Conservation (phyloP, 2,113 vertebrate genomes). For the Bubo bubo region DNA sequence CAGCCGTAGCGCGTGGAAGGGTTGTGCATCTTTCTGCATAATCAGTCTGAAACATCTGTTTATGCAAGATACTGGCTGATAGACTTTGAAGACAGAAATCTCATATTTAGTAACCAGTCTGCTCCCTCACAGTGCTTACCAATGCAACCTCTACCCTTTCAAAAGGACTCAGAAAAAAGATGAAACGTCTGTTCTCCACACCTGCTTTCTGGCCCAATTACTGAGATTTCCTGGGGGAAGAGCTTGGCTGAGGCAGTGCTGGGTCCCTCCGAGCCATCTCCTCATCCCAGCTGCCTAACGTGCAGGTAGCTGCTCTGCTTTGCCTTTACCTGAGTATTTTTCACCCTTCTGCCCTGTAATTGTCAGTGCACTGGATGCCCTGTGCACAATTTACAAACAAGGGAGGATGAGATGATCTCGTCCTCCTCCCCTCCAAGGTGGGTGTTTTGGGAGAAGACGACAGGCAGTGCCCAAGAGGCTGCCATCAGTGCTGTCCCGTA, state of each 20-base stretch:
- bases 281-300: not conserved
- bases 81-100: not conserved
- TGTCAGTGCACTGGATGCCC: too few species aligned
- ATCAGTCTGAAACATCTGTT: not conserved
- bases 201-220: not conserved
- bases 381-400: not conserved
- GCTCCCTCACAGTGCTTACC: not conserved
- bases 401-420: not conserved
- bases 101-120: not conserved
- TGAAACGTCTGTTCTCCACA: not conserved
- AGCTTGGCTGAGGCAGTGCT: not conserved
- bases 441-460: not conserved
- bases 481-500: not conserved
- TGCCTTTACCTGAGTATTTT: not conserved
- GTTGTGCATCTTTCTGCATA: not conserved
- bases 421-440: too few species aligned
- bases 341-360: not conserved
- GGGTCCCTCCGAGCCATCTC: not conserved
- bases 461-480: too few species aligned
- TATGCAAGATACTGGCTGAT: not conserved
- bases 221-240: not conserved
- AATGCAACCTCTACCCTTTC: too few species aligned
- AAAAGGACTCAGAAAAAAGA: too few species aligned
- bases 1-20: not conserved
- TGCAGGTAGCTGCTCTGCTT: fast-evolving